Evolutionary conservation across 2,113 vertebrate species (phyloP).

Genomic region (Tamias sibiricus): DNA sequence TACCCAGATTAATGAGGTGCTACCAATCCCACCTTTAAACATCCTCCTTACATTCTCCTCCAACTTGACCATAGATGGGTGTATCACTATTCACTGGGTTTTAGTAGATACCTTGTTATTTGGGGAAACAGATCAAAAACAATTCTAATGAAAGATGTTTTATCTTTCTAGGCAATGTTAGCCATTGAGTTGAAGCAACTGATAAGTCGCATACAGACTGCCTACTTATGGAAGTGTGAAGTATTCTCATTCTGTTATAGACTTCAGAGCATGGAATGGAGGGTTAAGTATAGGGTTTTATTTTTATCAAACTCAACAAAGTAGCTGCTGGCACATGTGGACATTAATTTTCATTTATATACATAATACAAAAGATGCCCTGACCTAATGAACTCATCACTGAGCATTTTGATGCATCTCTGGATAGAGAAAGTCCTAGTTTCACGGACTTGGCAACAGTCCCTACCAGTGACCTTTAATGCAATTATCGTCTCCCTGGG

Average conservation of each 20-base stretch:
- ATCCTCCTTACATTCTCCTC: constrained; percentile 22
- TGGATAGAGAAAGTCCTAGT: background rate
- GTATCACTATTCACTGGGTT: constrained; percentile 12
- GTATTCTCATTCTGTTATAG: background rate
- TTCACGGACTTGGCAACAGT: background rate
- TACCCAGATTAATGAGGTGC: constrained; percentile 50
- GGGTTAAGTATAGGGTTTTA: background rate
- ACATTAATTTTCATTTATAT: constrained; percentile 56
- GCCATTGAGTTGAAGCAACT: background rate
- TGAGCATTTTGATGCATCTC: background rate
- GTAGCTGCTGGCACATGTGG: background rate
- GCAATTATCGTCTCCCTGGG: background rate
- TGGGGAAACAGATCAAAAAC: constrained; percentile 14
- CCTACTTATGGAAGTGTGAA: background rate
- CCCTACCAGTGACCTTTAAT: constrained; percentile 36
- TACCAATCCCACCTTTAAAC: constrained; percentile 56
- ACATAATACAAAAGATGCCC: background rate
- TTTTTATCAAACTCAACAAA: constrained; percentile 64
- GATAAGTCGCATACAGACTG: background rate
- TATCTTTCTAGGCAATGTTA: background rate
- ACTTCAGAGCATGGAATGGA: background rate
- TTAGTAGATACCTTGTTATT: constrained; percentile 21
- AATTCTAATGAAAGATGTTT: constrained; percentile 39
- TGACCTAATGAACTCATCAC: constrained; percentile 26
- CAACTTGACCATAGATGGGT: background rate